phyloP scores from a whole-genome alignment of 2,797 vertebrate species.

The Hoplostethus mediterraneus region DNA sequence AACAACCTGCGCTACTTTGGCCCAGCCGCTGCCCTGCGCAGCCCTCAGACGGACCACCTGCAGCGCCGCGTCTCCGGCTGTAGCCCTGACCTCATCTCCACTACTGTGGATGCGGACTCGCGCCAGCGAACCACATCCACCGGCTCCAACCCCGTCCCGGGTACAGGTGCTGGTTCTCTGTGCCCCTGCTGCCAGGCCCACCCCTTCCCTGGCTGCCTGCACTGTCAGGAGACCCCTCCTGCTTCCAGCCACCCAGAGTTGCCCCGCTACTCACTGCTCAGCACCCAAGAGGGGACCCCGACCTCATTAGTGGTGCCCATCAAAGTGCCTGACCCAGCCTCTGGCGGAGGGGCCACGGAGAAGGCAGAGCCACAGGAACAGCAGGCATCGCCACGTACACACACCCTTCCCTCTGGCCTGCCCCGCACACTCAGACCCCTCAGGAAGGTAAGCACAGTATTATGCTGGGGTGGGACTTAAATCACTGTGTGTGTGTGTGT shows the following conservation, averaged over 20 bases:
- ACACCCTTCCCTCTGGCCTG: conserved; percentile 83
- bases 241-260: conserved; percentile 76
- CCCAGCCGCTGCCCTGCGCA: conserved; percentile 93
- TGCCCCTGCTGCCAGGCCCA: conserved; percentile 89
- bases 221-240: conserved; percentile 82
- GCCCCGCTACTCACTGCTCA: conserved; percentile 78
- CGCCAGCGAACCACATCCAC: conserved; percentile 78
- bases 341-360: conserved; percentile 66
- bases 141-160: conserved; percentile 55
- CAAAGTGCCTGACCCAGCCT: conserved; percentile 39
- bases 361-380: conserved; percentile 63
- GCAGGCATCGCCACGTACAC: conserved; percentile 77
- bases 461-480: not conserved
- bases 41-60: conserved; percentile 94
- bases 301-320: conserved; percentile 58
- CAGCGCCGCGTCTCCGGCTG: conserved; percentile 90
- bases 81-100: conserved; percentile 94
- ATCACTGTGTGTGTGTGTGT: conserved; percentile 11
- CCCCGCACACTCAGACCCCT: conserved; percentile 89
- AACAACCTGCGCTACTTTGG: conserved; percentile 97
- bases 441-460: conserved; percentile 87
- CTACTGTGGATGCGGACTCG: conserved; percentile 88
- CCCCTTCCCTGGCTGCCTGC: conserved; percentile 88
- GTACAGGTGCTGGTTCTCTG: conserved; percentile 68
- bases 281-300: conserved; percentile 73